A percentile compares a stretch with the other conserved stretches of the same genome.
phyloP scores from a whole-genome alignment of 2,113 vertebrate genomes.

The Leptosomus discolor region DNA sequence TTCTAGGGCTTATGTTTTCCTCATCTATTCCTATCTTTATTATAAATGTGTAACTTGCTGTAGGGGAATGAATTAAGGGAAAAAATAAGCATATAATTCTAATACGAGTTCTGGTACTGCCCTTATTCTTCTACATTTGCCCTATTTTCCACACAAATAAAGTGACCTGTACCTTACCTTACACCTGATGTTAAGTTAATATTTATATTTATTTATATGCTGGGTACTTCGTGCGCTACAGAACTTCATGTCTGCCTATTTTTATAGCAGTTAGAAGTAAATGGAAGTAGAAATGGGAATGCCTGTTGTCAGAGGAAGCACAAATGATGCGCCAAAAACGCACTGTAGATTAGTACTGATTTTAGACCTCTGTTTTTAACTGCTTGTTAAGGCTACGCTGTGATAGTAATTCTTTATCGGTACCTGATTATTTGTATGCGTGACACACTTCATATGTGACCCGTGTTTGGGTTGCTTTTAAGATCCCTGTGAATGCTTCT shows the following conservation, averaged over 20 bases:
- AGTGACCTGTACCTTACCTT: neutral
- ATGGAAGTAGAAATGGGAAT: neutral
- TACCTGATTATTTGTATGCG: neutral
- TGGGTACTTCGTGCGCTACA: neutral
- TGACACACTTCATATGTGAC: neutral
- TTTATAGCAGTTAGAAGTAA: neutral
- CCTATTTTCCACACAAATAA: neutral
- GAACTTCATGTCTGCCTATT: neutral
- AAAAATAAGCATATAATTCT: neutral
- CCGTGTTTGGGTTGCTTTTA: neutral
- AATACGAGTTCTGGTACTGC: neutral
- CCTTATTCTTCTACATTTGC: neutral
- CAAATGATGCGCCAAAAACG: fast-evolving
- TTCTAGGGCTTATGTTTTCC: neutral
- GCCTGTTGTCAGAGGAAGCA: neutral
- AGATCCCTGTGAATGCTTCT: neutral
- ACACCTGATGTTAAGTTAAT: neutral
- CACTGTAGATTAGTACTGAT: neutral
- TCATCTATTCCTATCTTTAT: neutral
- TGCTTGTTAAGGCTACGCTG: neutral
- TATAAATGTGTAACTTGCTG: neutral
- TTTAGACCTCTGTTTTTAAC: neutral
- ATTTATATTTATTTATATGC: neutral
- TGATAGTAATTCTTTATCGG: neutral
- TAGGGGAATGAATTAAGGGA: neutral